Evolutionary conservation across 2,797 vertebrate species (phyloP).

Genomic region (Rhinatrema bivittatum): DNA sequence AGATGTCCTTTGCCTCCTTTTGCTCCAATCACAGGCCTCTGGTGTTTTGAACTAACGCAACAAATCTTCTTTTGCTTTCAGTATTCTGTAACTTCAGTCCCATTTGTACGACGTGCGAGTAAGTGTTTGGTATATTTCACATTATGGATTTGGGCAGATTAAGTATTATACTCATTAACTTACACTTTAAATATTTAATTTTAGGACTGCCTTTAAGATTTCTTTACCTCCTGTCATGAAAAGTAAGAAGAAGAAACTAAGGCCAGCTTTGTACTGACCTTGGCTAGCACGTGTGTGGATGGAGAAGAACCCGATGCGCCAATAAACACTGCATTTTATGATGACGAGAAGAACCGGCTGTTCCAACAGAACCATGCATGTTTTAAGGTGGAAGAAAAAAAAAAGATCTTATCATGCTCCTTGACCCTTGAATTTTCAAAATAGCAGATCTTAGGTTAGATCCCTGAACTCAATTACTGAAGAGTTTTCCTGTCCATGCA

Average conservation of each 20-base stretch:
- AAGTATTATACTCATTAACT: neutral
- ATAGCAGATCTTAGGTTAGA: no score
- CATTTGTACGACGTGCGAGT: slow-evolving; percentile 99
- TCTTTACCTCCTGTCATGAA: slow-evolving; percentile 90
- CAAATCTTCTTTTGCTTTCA: slow-evolving; percentile 36
- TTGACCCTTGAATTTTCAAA: no score
- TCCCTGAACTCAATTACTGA: no score
- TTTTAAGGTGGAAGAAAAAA: no score
- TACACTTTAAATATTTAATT: slow-evolving; percentile 22
- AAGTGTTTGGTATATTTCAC: slow-evolving; percentile 43
- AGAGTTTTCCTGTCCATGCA: no score
- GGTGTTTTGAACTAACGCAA: neutral
- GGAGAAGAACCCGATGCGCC: no score
- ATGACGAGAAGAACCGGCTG: no score
- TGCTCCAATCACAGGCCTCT: no score
- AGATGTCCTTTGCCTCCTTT: neutral
- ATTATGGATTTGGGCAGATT: neutral
- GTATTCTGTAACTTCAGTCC: slow-evolving; percentile 98
- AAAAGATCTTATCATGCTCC: no score
- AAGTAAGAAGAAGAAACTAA: slow-evolving; percentile 92
- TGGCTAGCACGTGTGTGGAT: neutral
- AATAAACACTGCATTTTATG: no score
- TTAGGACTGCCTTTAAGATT: slow-evolving; percentile 94
- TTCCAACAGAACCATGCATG: no score
- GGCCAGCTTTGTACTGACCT: slow-evolving; percentile 46